Evolutionary conservation across 2,797 vertebrate genomes (phyloP).

Genomic region (Vespertilio murinus): DNA sequence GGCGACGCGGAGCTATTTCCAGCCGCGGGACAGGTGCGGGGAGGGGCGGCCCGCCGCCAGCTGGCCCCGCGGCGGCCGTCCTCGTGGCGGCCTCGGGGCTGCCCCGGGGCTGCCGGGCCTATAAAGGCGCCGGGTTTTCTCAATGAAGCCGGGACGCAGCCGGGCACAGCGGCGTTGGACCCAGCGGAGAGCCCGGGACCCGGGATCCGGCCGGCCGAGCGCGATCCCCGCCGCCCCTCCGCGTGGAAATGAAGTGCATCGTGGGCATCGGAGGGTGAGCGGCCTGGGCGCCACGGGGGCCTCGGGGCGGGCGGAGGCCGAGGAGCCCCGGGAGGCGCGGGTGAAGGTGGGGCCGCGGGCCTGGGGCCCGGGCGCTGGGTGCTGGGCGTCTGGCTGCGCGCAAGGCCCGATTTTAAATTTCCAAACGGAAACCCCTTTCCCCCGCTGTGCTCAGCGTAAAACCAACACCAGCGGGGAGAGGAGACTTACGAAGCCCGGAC

Average conservation of each 20-base stretch:
- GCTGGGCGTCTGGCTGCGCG: fast-evolving
- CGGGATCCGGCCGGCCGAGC: neutral
- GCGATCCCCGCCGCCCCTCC: neutral
- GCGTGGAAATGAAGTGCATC: constrained; percentile 88
- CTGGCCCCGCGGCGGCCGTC: neutral
- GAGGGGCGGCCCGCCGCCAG: neutral
- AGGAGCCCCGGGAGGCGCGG: too few species aligned
- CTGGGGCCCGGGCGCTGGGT: neutral
- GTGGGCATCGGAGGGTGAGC: constrained; percentile 96
- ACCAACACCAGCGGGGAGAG: neutral
- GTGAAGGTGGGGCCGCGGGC: neutral
- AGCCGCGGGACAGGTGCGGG: constrained; percentile 78
- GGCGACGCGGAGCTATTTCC: constrained; percentile 77
- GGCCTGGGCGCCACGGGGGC: fast-evolving
- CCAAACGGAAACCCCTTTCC: neutral
- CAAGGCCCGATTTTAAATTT: neutral
- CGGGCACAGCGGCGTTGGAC: neutral
- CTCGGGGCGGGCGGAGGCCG: fast-evolving
- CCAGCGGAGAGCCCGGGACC: neutral
- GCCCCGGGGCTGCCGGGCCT: neutral
- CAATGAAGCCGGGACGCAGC: constrained; percentile 88
- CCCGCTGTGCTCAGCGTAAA: neutral
- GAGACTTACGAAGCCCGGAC: neutral
- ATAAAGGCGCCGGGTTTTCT: constrained; percentile 82
- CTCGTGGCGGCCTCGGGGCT: neutral